Evolutionary conservation across 2,113 vertebrate genomes (phyloP).

Genomic region (Pelobates fuscus): DNA sequence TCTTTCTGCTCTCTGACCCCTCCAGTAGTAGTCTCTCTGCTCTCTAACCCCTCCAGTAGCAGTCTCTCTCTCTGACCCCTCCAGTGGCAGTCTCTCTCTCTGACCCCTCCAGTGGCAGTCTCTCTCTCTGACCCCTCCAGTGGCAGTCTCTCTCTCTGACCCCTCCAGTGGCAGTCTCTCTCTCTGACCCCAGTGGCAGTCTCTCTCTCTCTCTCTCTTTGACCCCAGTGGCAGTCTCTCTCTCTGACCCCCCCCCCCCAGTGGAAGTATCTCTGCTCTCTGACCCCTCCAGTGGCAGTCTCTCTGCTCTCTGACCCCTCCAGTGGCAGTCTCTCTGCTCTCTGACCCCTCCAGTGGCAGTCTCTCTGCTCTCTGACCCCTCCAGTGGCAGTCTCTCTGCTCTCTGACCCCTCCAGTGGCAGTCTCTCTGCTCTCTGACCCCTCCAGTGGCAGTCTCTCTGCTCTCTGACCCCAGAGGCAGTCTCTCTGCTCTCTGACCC

Average conservation of each 20-base stretch:
- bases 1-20: slow-evolving; percentile 73
- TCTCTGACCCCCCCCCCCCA: not conserved
- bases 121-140: slow-evolving; percentile 19
- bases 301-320: slow-evolving; percentile 10
- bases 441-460: not conserved
- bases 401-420: slow-evolving; percentile 40
- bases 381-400: slow-evolving; percentile 27
- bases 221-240: slow-evolving; percentile 7
- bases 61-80: slow-evolving; percentile 3
- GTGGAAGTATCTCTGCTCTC: not conserved
- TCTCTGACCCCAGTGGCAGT: slow-evolving; percentile 75
- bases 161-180: slow-evolving; percentile 45
- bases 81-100: not conserved
- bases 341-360: slow-evolving; percentile 76
- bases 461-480: slow-evolving; percentile 72
- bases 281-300: slow-evolving; percentile 16
- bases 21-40: slow-evolving; percentile 83
- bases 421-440: slow-evolving; percentile 3
- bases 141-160: slow-evolving; percentile 50
- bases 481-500: slow-evolving; percentile 44
- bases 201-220: slow-evolving; percentile 56
- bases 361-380: slow-evolving; percentile 45
- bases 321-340: slow-evolving; percentile 51
- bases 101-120: slow-evolving; percentile 4
- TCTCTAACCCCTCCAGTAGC: slow-evolving; percentile 56